phyloP scores from a whole-genome alignment of 2,113 vertebrate genomes.

The Rhabdomys dilectus region DNA sequence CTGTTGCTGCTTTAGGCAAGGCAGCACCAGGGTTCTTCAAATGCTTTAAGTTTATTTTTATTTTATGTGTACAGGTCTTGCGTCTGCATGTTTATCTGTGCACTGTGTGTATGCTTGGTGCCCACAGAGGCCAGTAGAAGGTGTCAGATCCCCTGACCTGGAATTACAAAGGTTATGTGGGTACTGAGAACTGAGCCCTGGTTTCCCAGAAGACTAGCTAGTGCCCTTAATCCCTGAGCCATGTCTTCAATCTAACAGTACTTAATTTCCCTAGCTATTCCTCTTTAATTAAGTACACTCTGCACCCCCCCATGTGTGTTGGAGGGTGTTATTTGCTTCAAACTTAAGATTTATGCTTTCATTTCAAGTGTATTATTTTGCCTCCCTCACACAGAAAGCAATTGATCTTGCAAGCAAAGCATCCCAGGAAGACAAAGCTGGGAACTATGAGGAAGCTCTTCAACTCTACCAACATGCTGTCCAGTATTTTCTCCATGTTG shows the following conservation, averaged over 20 bases:
- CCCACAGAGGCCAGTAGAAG: neutral
- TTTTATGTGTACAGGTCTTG: neutral
- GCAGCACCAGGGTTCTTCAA: neutral
- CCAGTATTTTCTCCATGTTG: constrained; percentile 95
- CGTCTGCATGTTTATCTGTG: neutral
- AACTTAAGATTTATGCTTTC: neutral
- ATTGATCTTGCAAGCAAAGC: constrained; percentile 95
- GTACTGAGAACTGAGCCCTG: neutral
- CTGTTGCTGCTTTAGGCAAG: neutral
- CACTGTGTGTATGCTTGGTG: neutral
- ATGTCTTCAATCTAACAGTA: neutral
- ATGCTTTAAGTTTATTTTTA: neutral
- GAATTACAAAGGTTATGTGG: neutral
- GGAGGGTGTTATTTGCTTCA: neutral
- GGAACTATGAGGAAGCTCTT: constrained; percentile 96
- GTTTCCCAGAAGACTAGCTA: neutral
- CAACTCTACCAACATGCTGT: constrained; percentile 95
- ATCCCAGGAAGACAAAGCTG: constrained; percentile 94
- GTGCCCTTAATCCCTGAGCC: neutral
- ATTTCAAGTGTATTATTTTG: constrained; percentile 47
- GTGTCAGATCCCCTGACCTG: neutral
- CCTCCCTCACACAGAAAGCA: constrained; percentile 92
- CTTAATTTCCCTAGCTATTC: neutral
- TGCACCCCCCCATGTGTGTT: neutral
- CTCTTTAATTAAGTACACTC: neutral